These are phyloP conservation scores for Lutjanus argentimaculatus DNA, from an alignment of 2,797 vertebrate species.

Conservation along the genomic window DNA sequence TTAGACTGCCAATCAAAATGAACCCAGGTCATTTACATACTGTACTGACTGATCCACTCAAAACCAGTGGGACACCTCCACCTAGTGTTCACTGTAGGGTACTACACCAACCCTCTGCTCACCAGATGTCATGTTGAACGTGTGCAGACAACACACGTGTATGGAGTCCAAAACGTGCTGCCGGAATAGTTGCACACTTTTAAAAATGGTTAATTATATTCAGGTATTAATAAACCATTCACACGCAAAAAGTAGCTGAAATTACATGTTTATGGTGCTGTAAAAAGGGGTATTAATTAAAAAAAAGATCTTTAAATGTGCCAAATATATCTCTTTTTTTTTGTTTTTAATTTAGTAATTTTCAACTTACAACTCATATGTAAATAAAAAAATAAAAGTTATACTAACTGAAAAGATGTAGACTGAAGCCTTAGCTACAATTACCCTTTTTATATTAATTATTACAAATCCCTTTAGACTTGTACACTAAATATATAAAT, in stretches of 20 bases:
- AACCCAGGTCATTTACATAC: slow-evolving; percentile 70
- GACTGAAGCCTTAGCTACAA: no score
- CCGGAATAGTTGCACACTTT: background rate
- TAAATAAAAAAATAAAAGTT: no score
- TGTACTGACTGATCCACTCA: slow-evolving; percentile 11
- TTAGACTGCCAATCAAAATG: slow-evolving; percentile 81
- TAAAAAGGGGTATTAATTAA: background rate
- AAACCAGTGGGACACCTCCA: slow-evolving; percentile 56
- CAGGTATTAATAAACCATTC: background rate
- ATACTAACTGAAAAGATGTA: no score
- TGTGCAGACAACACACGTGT: background rate
- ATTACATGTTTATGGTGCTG: background rate
- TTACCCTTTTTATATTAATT: no score
- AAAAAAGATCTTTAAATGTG: background rate
- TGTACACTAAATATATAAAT: no score
- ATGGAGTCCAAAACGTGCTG: background rate
- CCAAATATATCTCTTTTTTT: background rate
- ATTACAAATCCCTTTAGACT: no score
- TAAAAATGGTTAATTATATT: background rate
- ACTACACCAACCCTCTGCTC: background rate
- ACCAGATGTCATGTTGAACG: background rate
- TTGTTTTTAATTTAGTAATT: background rate
- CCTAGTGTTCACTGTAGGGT: slow-evolving; percentile 41
- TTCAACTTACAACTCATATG: no score
- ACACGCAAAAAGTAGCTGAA: background rate